These are phyloP conservation scores for Mionectes macconnelli DNA, from an alignment of 2,113 vertebrate species.

Conservation along the genomic window DNA sequence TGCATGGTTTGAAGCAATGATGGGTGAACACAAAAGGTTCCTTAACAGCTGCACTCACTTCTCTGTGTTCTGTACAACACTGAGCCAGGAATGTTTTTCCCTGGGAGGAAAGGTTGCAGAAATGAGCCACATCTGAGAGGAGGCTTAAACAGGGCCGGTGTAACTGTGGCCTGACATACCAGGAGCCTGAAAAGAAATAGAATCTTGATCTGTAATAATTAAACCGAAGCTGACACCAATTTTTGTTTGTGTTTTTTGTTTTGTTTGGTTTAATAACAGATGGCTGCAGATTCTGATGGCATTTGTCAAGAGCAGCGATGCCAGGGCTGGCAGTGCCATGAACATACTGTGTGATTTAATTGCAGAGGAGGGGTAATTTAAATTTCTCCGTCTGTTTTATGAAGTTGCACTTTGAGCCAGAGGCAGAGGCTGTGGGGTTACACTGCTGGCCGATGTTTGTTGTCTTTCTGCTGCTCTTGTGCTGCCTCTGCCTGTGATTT, in stretches of 20 bases:
- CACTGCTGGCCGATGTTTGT: not conserved
- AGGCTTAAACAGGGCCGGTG: not conserved
- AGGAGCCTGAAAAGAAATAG: not conserved
- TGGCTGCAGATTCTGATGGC: conserved; percentile 79
- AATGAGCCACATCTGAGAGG: not conserved
- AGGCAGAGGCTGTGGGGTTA: not conserved
- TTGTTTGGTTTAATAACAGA: conserved; percentile 68
- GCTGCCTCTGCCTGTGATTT: not conserved
- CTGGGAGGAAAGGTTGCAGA: not conserved
- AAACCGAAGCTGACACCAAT: not conserved
- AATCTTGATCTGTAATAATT: not conserved
- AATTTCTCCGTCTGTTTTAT: not conserved
- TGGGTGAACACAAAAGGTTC: not conserved
- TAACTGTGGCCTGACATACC: not conserved
- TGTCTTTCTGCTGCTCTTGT: not conserved
- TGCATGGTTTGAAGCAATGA: not conserved
- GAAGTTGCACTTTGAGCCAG: not conserved
- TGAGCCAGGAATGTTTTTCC: not conserved
- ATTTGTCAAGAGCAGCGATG: conserved; percentile 63
- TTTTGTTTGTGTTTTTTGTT: not conserved
- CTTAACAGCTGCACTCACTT: not conserved
- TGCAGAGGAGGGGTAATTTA: conserved; percentile 79
- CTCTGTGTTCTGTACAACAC: not conserved
- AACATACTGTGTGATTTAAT: conserved; percentile 76
- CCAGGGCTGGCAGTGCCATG: conserved; percentile 69